Percentiles rank a stretch among this genome's conserved stretches.
Evolutionary conservation across 2,888 invertebrate genomes (phyloP).

Genomic region (Orthosia gothica): DNA sequence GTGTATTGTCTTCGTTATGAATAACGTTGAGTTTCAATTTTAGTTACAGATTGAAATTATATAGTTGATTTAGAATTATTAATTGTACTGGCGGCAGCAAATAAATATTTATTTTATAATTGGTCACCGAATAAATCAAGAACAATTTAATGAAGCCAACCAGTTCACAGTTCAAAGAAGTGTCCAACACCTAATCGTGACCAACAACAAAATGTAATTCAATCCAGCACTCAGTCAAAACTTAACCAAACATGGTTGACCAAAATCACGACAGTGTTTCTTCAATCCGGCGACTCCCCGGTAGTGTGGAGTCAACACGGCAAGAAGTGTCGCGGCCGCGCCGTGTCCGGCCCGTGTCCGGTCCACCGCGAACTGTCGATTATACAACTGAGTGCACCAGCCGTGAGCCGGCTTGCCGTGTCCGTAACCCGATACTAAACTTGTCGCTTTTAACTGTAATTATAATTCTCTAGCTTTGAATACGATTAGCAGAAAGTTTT

Average conservation of each 20-base stretch:
- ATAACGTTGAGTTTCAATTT: conserved; percentile 44
- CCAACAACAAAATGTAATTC: conserved; percentile 43
- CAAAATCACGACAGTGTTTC: conserved; percentile 58
- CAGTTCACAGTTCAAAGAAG: conserved; percentile 16
- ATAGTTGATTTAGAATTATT: neutral
- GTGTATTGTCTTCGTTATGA: conserved; percentile 70
- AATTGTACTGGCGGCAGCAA: neutral
- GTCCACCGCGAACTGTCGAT: conserved; percentile 83
- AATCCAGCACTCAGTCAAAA: conserved; percentile 59
- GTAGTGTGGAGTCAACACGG: conserved; percentile 55
- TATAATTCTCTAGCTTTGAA: conserved; percentile 61
- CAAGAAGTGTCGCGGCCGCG: conserved; percentile 64
- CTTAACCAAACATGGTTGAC: conserved; percentile 53
- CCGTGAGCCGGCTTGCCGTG: conserved; percentile 81
- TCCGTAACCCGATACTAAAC: conserved; percentile 83
- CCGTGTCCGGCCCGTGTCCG: conserved; percentile 74
- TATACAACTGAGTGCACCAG: conserved; percentile 84
- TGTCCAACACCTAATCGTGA: conserved; percentile 17
- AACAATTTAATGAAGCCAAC: neutral
- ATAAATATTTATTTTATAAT: neutral
- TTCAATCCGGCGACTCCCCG: conserved; percentile 23
- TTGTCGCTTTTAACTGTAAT: conserved; percentile 77
- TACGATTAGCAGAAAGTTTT: conserved; percentile 63
- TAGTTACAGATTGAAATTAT: conserved; percentile 3
- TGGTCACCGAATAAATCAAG: neutral